Base-by-base conservation (phyloP, 1,140 invertebrate species). In the Drosophila arizonae region DNA sequence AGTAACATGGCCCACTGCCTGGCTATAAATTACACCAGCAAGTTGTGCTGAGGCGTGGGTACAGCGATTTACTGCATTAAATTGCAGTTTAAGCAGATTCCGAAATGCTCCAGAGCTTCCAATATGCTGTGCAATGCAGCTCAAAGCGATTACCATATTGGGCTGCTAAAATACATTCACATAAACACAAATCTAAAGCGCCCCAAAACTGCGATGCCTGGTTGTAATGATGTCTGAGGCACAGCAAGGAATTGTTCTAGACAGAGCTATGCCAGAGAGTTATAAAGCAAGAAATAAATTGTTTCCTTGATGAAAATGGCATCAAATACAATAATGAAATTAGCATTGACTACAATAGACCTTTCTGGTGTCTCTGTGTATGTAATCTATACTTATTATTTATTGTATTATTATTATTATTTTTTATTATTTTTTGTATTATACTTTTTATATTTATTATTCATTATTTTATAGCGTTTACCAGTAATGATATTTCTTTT, bases 1-100 rank as follows among this genome's bases (percentile, higher is more conserved):
- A 60, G 56, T 56, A 72, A 62, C 64, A 68, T 61, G 50, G 48
- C 30, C 68, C 64, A 64, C 55, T 64, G 61, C 56, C 55, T 64
- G 55, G 1, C 43, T 33, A 68, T 73, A 69, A 69, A 73, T 73
- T 52, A 69, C n/a, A 50, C 13, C 45, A 24, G n/a, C 45, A 43
- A 57, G 33, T 66, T 33, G 6, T 33, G 65, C 36, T 15, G 33
- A 61, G 56, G 68, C 48, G 61, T 58, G 60, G 61, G 60, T 70
- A 58, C 39, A 64, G 10, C 67, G 67, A 70, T 70, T 63, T 63
- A 63, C 41, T 39, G 13, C 58, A 52, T 63, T 63, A 70, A 70
- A 70, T 54, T 70, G 60, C 28, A 28, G 41, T 63, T 48, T 36
- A 63, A 55, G 52, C 30, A 55, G 51, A 52, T 48, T 41, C 21